Evolutionary conservation across 2,797 vertebrate species (phyloP).

Genomic region (Onychomys torridus): DNA sequence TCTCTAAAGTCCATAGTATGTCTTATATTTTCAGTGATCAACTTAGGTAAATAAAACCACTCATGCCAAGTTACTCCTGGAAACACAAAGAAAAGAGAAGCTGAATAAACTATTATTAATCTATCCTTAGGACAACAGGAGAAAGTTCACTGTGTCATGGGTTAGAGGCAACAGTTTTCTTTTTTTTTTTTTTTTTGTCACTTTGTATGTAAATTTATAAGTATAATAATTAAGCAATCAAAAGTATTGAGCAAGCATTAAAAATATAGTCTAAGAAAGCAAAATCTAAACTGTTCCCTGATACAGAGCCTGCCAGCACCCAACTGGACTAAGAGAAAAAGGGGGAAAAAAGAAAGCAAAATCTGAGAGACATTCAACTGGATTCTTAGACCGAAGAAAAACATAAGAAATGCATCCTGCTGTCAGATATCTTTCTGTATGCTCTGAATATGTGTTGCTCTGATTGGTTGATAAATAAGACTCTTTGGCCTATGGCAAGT

Average conservation of each 20-base stretch:
- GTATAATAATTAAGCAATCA: background rate
- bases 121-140: background rate
- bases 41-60: constrained; percentile 4
- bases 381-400: background rate
- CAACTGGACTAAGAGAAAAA: too few species aligned
- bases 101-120: constrained; percentile 16
- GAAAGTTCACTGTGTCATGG: background rate
- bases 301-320: too few species aligned
- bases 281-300: background rate
- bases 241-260: background rate
- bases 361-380: too few species aligned
- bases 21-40: constrained; percentile 41
- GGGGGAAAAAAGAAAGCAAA: background rate
- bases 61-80: background rate
- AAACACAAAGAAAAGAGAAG: background rate
- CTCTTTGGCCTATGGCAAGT: too few species aligned
- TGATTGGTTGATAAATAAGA: too few species aligned
- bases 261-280: constrained; percentile 37
- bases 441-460: too few species aligned
- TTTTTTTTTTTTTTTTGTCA: background rate
- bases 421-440: too few species aligned
- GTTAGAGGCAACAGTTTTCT: background rate
- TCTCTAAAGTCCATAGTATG: background rate
- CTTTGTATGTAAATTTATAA: constrained; percentile 37
- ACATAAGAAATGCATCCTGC: background rate